A percentile compares a stretch with the other conserved stretches of the same genome.
These are phyloP conservation scores for Coelogynopora nodosa DNA, from an alignment of 2,888 invertebrate genomes.

Conservation along the genomic window DNA sequence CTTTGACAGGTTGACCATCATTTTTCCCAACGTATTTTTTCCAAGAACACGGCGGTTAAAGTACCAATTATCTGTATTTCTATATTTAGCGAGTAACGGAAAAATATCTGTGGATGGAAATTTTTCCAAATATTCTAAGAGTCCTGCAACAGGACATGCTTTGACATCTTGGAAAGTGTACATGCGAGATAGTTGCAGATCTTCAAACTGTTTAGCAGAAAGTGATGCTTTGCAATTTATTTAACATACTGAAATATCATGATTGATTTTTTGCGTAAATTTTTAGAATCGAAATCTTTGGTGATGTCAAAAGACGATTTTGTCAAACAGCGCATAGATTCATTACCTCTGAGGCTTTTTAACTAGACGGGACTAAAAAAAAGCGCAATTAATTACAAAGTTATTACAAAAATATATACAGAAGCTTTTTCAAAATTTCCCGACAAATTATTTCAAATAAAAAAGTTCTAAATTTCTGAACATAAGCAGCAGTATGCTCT, in stretches of 20 bases:
- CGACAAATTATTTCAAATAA: too few species aligned
- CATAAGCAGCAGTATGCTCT: too few species aligned
- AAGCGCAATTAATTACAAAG: too few species aligned
- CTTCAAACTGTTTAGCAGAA: neutral
- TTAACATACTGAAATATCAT: neutral
- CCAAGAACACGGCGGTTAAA: too few species aligned
- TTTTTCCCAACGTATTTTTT: neutral
- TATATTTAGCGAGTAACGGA: neutral
- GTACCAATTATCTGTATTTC: neutral
- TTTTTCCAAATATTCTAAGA: neutral
- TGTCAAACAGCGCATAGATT: neutral
- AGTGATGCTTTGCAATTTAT: neutral
- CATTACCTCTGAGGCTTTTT: too few species aligned
- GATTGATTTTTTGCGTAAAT: neutral
- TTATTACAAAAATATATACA: too few species aligned
- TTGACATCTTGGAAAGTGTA: neutral
- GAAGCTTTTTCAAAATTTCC: too few species aligned
- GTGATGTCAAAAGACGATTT: neutral
- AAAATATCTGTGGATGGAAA: neutral
- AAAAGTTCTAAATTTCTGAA: too few species aligned
- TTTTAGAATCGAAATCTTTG: neutral
- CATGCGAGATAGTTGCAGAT: neutral
- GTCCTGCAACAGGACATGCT: neutral
- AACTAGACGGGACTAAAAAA: too few species aligned
- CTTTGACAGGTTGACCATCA: neutral